Percentiles rank a stretch among this genome's conserved stretches.
phyloP scores from a whole-genome alignment of 2,888 invertebrate species.

The Terebella lapidaria region DNA sequence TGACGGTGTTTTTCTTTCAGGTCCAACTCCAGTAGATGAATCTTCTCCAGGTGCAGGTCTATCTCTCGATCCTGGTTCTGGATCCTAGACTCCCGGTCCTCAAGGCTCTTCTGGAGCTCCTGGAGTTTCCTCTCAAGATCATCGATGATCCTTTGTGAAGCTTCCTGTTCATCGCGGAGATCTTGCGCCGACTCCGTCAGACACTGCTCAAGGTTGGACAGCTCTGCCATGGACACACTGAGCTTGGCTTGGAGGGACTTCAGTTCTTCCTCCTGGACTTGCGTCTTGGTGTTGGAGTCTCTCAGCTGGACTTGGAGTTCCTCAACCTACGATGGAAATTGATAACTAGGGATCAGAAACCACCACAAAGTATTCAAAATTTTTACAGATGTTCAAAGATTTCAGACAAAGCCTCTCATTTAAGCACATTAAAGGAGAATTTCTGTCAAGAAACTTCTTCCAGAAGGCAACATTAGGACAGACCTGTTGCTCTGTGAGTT shows the following conservation, averaged over 20 bases:
- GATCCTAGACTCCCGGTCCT: background rate
- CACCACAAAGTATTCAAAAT: background rate
- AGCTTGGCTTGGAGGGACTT: slow-evolving; percentile 37
- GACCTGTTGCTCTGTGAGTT: no score
- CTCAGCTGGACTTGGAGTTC: slow-evolving; percentile 41
- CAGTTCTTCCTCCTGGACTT: slow-evolving; percentile 39
- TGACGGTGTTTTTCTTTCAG: background rate
- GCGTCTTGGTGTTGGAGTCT: slow-evolving; percentile 36
- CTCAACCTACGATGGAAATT: slow-evolving; percentile 31
- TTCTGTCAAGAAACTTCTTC: no score
- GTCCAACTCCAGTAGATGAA: background rate
- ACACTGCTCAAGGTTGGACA: background rate
- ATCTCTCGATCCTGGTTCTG: background rate
- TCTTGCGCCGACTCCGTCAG: background rate
- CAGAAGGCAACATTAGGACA: no score
- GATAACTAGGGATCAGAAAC: background rate
- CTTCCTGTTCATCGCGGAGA: slow-evolving; percentile 14
- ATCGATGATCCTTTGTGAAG: background rate
- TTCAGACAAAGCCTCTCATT: background rate
- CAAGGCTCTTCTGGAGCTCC: background rate
- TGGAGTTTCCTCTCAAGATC: background rate
- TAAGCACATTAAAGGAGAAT: no score
- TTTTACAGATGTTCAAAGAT: background rate
- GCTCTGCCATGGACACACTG: slow-evolving; percentile 16
- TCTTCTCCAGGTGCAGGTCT: background rate